Evolutionary conservation across 2,797 vertebrate species (phyloP), one percentile per base, ranked within the genome.

Genomic region (Taenioides sp.): DNA sequence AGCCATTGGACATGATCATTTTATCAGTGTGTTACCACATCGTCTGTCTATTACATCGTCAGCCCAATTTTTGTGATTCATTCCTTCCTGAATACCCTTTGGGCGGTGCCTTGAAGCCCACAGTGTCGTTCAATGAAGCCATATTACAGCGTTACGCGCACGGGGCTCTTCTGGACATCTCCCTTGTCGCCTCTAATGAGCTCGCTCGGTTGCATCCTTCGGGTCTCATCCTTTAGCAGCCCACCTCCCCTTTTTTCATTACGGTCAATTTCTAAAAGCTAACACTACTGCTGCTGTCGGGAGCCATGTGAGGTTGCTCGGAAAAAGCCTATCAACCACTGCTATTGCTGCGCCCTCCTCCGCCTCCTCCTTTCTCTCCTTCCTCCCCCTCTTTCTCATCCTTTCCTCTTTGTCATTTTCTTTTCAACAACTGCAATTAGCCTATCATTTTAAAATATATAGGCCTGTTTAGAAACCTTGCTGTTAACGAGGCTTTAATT

Each of bases 61-160:
- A 80, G 70, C 17, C 80, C 60, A 7, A 40, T 50, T 49, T 59
- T 12, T 4, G 47, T 72, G 58, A 60, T 65, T 23, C 25, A 59
- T 72, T 80, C 76, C 79, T 66, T 78, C 71, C 72, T 65, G 18
- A 76, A 79, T 82, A 78, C 76, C 88, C 79, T 80, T 93, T 93
- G 94, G 94, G 94, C 94, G 94, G 94, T 94, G 94, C 93, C 94
- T 81, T 82, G 73, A 9, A 60, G 73, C 71, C 77, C 79, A 68
- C 77, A 70, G 79, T 50, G 59, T 66, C 9, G 79, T 66, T 76
- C 75, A 82, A 17, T 84, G 74, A 76, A 57, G 74, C 40, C 40
- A 73, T 61, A 75, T 86, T 71, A 80, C 83, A 82, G 72, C 80
- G 71, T 79, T 79, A 86, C 71, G 81, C 73, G 66, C 59, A 18